Percentiles rank a stretch among this genome's conserved stretches.
phyloP scores from a whole-genome alignment of 2,797 vertebrate species.

The Poeciliopsis infans region DNA sequence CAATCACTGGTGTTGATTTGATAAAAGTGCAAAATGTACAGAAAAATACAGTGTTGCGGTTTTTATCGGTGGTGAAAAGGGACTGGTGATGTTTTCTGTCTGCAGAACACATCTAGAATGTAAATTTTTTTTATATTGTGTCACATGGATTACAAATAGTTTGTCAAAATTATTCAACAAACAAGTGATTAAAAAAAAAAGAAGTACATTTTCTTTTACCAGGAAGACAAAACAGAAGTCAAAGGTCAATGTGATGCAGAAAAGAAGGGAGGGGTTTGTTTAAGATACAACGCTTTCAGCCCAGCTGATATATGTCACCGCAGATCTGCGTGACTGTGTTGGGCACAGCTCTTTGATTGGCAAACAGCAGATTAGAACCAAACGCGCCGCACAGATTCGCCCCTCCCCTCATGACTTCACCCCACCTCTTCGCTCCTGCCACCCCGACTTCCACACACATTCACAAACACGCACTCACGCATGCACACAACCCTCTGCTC shows the following conservation, averaged over 20 bases:
- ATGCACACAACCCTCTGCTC: slow-evolving; percentile 47
- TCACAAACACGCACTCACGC: slow-evolving; percentile 45
- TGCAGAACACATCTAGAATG: neutral
- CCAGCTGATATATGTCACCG: slow-evolving; percentile 1
- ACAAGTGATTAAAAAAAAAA: neutral
- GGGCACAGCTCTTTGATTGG: slow-evolving; percentile 48
- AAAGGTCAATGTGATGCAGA: slow-evolving; percentile 44
- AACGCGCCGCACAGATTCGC: slow-evolving; percentile 34
- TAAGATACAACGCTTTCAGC: neutral
- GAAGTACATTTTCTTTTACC: neutral
- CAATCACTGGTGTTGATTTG: neutral
- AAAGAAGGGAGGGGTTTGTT: neutral
- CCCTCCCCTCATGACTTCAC: slow-evolving; percentile 48
- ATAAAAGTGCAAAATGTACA: neutral
- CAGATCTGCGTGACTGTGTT: slow-evolving; percentile 13
- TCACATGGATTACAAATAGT: neutral
- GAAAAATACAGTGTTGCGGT: neutral
- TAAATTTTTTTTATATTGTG: neutral
- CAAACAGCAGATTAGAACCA: slow-evolving; percentile 45
- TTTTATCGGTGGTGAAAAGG: neutral
- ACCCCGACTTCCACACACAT: slow-evolving; percentile 24
- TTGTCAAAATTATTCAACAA: neutral
- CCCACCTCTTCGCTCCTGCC: slow-evolving; percentile 4
- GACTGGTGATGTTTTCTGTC: neutral
- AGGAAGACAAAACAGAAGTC: slow-evolving; percentile 30